Conservation (phyloP, 2,888 invertebrate species). For the Drosophila diplacantha region DNA sequence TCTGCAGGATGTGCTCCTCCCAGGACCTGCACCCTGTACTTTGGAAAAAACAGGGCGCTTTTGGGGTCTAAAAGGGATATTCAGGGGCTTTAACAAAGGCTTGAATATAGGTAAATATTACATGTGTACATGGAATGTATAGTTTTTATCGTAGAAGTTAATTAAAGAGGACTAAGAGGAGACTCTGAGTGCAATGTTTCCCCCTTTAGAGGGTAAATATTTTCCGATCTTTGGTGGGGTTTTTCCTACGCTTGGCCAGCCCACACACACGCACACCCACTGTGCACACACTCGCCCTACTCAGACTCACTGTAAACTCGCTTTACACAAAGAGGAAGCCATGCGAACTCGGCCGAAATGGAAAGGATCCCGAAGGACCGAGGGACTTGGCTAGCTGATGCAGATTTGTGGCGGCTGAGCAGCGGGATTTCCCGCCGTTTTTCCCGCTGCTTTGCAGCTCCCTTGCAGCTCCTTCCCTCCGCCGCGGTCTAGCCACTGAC, state of each 20-base stretch:
- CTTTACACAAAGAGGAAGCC: constrained; percentile 14
- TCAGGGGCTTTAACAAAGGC: not conserved
- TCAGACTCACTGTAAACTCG: constrained; percentile 1
- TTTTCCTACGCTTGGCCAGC: constrained; percentile 31
- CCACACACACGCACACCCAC: too few species aligned
- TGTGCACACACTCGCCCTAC: constrained; percentile 9
- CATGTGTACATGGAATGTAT: not conserved
- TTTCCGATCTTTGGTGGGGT: constrained; percentile 1
- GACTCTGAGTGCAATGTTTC: too few species aligned
- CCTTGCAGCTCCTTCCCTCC: not conserved
- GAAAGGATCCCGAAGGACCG: constrained; percentile 6
- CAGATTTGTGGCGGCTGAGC: constrained; percentile 2
- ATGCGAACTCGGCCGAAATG: constrained; percentile 5
- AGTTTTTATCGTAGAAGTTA: too few species aligned
- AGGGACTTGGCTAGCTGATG: not conserved
- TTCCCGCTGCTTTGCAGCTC: too few species aligned
- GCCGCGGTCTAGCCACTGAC: constrained; percentile 1
- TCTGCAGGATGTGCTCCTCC: constrained; percentile 22
- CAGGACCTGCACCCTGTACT: not conserved
- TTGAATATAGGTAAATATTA: too few species aligned
- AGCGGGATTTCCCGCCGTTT: not conserved
- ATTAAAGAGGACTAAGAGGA: too few species aligned
- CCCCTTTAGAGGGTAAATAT: not conserved
- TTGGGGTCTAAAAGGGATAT: not conserved
- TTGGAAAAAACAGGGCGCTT: not conserved